Conservation (phyloP, 1,140 invertebrate genomes). For the Bombus fervidus region DNA sequence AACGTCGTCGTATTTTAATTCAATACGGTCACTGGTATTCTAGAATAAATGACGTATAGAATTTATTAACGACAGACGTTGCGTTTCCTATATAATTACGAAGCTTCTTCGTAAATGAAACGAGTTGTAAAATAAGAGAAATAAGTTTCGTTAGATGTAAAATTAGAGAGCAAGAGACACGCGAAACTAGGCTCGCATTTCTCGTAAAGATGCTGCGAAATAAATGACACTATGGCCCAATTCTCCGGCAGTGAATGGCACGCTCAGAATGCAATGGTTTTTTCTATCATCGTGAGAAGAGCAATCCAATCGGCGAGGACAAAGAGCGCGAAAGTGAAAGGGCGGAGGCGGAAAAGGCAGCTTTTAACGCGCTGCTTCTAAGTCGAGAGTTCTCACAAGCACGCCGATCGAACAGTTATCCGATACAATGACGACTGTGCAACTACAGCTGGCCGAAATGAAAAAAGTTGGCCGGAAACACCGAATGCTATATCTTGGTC, state of each 20-base stretch:
- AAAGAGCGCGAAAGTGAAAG: slow-evolving; percentile 55
- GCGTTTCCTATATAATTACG: no score
- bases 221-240: slow-evolving; percentile 13
- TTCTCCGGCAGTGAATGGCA: background rate
- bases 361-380: slow-evolving; percentile 40
- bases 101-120: no score
- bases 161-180: no score
- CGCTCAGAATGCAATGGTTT: slow-evolving; percentile 1
- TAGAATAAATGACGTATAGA: no score
- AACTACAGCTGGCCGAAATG: background rate
- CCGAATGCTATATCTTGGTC: background rate
- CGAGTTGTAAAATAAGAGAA: no score
- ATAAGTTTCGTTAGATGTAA: no score
- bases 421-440: slow-evolving; percentile 3
- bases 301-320: slow-evolving; percentile 52
- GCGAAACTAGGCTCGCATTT: background rate
- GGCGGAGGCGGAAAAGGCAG: slow-evolving; percentile 49
- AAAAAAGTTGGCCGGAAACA: background rate
- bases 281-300: slow-evolving; percentile 36
- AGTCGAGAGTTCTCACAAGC: slow-evolving; percentile 30
- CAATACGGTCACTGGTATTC: no score
- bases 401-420: slow-evolving; percentile 25
- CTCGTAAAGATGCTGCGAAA: background rate
- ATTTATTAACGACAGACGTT: no score
- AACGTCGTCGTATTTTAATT: background rate